These are phyloP conservation scores for Synaphobranchus kaupii DNA, from an alignment of 2,797 vertebrate species.

Conservation along the genomic window DNA sequence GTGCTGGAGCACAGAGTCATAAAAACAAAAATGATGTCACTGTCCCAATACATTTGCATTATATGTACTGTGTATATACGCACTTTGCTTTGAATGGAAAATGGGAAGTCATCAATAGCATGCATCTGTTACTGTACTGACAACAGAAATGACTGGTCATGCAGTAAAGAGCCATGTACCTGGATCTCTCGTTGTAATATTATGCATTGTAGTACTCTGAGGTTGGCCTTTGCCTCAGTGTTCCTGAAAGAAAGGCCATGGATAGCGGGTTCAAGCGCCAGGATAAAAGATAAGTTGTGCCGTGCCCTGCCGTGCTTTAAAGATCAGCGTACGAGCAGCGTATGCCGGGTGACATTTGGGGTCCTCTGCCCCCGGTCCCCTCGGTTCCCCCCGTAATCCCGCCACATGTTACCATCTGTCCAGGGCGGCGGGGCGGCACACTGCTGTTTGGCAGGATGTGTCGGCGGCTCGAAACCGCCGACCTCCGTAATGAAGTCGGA, in stretches of 20 bases:
- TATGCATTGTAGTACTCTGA: not conserved
- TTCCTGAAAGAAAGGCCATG: not conserved
- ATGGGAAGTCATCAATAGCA: not conserved
- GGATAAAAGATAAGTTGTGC: not conserved
- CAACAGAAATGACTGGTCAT: not conserved
- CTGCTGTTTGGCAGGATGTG: conserved; percentile 53
- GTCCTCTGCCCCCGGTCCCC: conserved; percentile 33
- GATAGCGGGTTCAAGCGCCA: not conserved
- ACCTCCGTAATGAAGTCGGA: conserved; percentile 58
- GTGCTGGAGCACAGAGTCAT: too few species aligned
- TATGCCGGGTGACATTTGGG: conserved; percentile 31
- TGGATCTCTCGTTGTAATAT: not conserved
- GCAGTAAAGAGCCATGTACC: not conserved
- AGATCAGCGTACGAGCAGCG: not conserved
- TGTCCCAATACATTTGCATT: too few species aligned
- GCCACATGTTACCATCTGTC: conserved; percentile 73
- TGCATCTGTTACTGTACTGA: not conserved
- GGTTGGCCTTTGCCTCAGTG: not conserved
- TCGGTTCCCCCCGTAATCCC: conserved; percentile 50
- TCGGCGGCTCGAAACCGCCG: conserved; percentile 32
- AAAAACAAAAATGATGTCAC: too few species aligned
- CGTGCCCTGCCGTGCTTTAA: not conserved
- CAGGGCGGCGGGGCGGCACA: conserved; percentile 36
- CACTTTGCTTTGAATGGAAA: not conserved
- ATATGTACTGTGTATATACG: too few species aligned